These are phyloP conservation scores for Zeus faber DNA, from an alignment of 2,113 vertebrate species.

Conservation along the genomic window DNA sequence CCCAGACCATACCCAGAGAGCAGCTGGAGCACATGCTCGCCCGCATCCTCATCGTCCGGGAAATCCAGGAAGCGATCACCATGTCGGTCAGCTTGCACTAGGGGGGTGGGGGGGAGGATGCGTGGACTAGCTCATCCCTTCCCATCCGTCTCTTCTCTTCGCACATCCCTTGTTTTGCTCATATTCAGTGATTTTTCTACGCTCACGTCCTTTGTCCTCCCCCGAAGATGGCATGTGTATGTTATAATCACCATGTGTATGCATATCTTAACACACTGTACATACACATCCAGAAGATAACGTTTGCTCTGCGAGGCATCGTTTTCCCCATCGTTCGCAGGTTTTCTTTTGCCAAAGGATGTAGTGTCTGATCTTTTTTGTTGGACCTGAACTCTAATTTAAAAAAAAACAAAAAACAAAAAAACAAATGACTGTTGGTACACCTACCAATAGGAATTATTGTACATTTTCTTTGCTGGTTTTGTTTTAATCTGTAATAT, in stretches of 20 bases:
- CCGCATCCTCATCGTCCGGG: conserved; percentile 93
- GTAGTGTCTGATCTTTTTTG: conserved; percentile 42
- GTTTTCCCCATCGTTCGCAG: conserved; percentile 9
- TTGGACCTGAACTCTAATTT: conserved; percentile 61
- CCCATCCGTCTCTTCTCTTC: conserved; percentile 22
- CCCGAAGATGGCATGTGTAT: conserved; percentile 51
- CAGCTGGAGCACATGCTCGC: conserved; percentile 98
- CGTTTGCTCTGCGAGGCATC: conserved; percentile 14
- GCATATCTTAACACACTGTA: conserved; percentile 43
- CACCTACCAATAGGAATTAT: conserved; percentile 23
- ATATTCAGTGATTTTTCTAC: conserved; percentile 42
- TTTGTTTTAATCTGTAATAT: conserved; percentile 59
- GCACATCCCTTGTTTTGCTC: conserved; percentile 49
- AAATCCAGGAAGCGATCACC: conserved; percentile 95
- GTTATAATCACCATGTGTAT: conserved; percentile 39
- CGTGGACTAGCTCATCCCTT: conserved; percentile 37
- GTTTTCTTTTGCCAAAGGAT: conserved; percentile 58
- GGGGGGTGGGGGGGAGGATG: conserved; percentile 3
- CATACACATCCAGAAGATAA: conserved; percentile 43
- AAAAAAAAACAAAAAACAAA: conserved; percentile 62
- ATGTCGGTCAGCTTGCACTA: conserved; percentile 87
- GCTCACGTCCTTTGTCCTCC: conserved; percentile 34
- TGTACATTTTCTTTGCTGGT: conserved; percentile 24
- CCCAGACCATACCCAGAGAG: conserved; percentile 94
- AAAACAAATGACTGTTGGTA: conserved; percentile 50